phyloP scores from a whole-genome alignment of 2,888 invertebrate species.

The Scelioninae gen. 2 region DNA sequence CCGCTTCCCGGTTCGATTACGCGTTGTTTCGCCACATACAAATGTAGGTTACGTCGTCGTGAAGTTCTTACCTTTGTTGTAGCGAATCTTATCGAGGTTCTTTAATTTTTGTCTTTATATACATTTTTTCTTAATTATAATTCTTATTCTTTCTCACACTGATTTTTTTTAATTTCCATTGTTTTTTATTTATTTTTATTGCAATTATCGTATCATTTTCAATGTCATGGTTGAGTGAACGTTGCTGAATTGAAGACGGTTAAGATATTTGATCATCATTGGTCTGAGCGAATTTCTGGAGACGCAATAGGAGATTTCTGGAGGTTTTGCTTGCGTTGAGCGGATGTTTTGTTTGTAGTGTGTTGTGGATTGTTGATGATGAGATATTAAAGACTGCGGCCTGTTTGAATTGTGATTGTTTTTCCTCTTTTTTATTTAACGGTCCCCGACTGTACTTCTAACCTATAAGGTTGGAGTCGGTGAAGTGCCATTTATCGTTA shows the following conservation, averaged over 20 bases:
- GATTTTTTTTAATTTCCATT: no score
- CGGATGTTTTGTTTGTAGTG: not conserved
- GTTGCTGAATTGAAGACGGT: not conserved
- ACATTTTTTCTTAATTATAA: not conserved
- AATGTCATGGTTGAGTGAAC: conserved; percentile 16
- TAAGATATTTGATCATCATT: not conserved
- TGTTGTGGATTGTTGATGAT: conserved; percentile 2
- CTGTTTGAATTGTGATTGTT: not conserved
- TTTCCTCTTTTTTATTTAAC: not conserved
- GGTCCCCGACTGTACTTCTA: not conserved
- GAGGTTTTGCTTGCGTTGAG: conserved; percentile 5
- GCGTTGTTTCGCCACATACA: conserved; percentile 62
- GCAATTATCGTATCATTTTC: not conserved
- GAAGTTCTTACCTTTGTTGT: conserved; percentile 56
- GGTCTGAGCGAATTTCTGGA: not conserved
- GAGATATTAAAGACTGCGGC: not conserved
- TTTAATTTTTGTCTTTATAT: not conserved
- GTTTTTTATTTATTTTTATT: not conserved
- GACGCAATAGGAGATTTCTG: not conserved
- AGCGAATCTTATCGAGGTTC: not conserved
- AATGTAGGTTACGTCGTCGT: conserved; percentile 72
- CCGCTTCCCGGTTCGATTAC: conserved; percentile 7
- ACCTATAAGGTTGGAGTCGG: conserved; percentile 22
- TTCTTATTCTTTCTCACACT: not conserved
- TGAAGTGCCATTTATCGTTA: conserved; percentile 11